Conservation (phyloP, 2,888 invertebrate species). For the Sinotaia quadrata region DNA sequence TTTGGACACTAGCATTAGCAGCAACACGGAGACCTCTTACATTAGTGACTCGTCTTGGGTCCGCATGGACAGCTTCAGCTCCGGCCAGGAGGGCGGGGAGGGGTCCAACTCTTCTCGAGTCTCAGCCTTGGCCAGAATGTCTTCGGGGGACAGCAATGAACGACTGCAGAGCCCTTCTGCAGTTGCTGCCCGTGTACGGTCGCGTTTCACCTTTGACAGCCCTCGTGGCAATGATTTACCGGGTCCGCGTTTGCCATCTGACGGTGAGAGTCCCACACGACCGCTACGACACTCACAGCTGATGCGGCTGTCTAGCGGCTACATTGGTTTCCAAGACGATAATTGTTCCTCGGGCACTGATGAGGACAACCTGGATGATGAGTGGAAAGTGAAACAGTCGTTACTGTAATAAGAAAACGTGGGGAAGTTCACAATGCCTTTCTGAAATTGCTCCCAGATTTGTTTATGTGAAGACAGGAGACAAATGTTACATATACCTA, state of each 20-base stretch:
- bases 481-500: neutral
- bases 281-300: conserved; percentile 19
- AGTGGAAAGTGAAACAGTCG: conserved; percentile 32
- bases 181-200: neutral
- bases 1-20: conserved; percentile 29
- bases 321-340: conserved; percentile 9
- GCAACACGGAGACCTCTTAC: conserved; percentile 39
- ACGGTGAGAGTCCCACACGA: conserved; percentile 23
- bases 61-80: conserved; percentile 29
- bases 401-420: too few relatives aligned
- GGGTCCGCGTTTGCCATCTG: neutral
- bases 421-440: too few relatives aligned
- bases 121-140: conserved; percentile 10
- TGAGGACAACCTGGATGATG: conserved; percentile 31
- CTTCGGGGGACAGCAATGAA: conserved; percentile 12
- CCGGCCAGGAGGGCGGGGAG: conserved; percentile 13
- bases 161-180: conserved; percentile 12
- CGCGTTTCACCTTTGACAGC: too few relatives aligned
- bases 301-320: conserved; percentile 2
- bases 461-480: neutral
- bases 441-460: too few relatives aligned
- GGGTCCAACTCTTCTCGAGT: conserved; percentile 3
- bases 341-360: conserved; percentile 27
- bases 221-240: neutral
- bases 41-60: conserved; percentile 38